phyloP scores from a whole-genome alignment of 2,113 vertebrate genomes.

The Marcusenius ussheri region DNA sequence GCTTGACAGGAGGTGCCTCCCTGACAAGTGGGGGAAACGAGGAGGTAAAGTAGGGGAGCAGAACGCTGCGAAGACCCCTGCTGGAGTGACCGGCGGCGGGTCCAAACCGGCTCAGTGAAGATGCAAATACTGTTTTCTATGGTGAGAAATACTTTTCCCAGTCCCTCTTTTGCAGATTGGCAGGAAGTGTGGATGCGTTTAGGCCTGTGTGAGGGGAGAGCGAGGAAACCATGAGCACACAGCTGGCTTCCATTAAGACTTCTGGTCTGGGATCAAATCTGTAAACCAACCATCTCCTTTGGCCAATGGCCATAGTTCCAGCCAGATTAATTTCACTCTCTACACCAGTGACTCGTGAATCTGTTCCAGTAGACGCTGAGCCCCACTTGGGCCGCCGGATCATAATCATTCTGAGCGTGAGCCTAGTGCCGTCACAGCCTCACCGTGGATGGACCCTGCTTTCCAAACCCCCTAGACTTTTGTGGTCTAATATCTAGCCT shows the following conservation, averaged over 20 bases:
- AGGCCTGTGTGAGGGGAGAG: background rate
- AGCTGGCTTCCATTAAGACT: conserved; percentile 11
- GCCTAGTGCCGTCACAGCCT: background rate
- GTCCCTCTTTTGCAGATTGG: background rate
- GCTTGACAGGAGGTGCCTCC: conserved; percentile 18
- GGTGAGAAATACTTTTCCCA: background rate
- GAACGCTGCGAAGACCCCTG: background rate
- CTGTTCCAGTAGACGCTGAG: background rate
- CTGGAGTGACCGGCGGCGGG: background rate
- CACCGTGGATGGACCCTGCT: background rate
- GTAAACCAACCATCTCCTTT: background rate
- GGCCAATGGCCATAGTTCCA: background rate
- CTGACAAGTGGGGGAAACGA: conserved; percentile 13
- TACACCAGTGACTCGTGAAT: background rate
- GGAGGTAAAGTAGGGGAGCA: background rate
- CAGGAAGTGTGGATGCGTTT: conserved; percentile 9
- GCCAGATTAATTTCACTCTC: background rate
- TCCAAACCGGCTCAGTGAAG: background rate
- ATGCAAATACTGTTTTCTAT: background rate
- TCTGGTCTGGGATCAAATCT: background rate
- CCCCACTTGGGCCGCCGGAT: background rate
- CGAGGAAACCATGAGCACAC: background rate
- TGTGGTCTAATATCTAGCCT: background rate
- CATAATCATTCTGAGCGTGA: background rate
- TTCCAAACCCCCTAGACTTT: background rate